Evolutionary conservation across 2,888 invertebrate species (phyloP).

Genomic region (Cecidostiba fungosa): DNA sequence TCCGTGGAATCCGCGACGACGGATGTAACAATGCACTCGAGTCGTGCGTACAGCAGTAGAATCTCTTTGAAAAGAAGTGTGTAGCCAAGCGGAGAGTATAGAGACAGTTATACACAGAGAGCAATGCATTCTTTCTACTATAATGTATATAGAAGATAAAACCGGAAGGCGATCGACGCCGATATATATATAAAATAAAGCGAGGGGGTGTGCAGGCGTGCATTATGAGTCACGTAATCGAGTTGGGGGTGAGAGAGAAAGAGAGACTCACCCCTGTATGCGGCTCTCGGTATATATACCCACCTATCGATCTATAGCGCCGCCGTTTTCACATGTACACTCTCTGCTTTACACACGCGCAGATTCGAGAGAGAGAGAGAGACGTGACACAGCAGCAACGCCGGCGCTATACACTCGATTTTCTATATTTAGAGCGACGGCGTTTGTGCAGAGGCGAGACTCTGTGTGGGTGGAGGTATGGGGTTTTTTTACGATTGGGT

Average conservation of each 20-base stretch:
- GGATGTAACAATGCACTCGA: slow-evolving; percentile 29
- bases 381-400: neutral
- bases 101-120: neutral
- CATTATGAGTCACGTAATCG: slow-evolving; percentile 76
- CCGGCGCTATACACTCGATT: slow-evolving; percentile 1
- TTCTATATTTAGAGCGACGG: neutral
- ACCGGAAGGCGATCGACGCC: slow-evolving; percentile 12
- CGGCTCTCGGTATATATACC: slow-evolving; percentile 9
- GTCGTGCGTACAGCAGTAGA: neutral
- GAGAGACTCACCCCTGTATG: neutral
- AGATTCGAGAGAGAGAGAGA: slow-evolving; percentile 7
- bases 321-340: slow-evolving; percentile 16
- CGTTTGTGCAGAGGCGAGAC: neutral
- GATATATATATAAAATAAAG: neutral
- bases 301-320: slow-evolving; percentile 46
- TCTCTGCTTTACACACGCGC: neutral
- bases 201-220: slow-evolving; percentile 69
- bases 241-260: slow-evolving; percentile 65
- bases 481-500: neutral
- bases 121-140: neutral
- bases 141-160: slow-evolving; percentile 10
- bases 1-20: slow-evolving; percentile 38
- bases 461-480: neutral
- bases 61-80: neutral
- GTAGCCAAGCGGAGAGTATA: neutral